Conservation (phyloP, 53 echinoderm and acorn worm species). For the Paelopatides confundens region DNA sequence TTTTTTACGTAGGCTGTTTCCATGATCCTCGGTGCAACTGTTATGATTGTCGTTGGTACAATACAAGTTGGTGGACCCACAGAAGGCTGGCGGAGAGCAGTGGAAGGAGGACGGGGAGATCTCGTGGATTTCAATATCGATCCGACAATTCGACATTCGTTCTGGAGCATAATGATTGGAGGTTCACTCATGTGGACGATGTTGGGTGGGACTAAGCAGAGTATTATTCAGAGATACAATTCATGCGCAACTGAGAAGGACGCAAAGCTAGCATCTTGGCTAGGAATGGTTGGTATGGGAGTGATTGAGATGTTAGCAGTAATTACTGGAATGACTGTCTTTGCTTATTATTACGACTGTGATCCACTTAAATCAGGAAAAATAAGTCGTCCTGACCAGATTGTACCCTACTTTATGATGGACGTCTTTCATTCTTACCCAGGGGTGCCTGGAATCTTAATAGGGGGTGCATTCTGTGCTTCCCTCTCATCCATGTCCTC, state of each 20-base stretch:
- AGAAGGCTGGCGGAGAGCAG: slow-evolving; percentile 41
- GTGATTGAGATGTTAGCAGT: slow-evolving; percentile 6
- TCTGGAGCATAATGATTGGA: slow-evolving; percentile 28
- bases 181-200: not conserved
- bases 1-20: not conserved
- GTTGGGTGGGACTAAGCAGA: not conserved
- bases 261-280: not conserved
- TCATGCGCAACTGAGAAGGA: slow-evolving; percentile 24
- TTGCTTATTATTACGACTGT: slow-evolving; percentile 20
- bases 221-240: slow-evolving; percentile 30
- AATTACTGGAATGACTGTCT: slow-evolving; percentile 34
- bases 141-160: not conserved
- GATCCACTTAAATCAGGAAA: slow-evolving; percentile 16
- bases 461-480: slow-evolving; percentile 21
- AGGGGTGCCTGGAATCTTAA: slow-evolving; percentile 28
- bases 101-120: not conserved
- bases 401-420: slow-evolving; percentile 38
- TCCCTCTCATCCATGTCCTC: slow-evolving; percentile 40
- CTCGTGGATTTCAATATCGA: slow-evolving; percentile 19
- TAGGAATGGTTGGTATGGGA: slow-evolving; percentile 33
- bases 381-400: slow-evolving; percentile 32
- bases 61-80: not conserved
- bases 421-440: slow-evolving; percentile 17
- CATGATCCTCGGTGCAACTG: slow-evolving; percentile 6
- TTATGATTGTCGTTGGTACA: slow-evolving; percentile 45